phyloP scores from a whole-genome alignment of 1,140 invertebrate genomes.

The Aphaenogaster floridana region DNA sequence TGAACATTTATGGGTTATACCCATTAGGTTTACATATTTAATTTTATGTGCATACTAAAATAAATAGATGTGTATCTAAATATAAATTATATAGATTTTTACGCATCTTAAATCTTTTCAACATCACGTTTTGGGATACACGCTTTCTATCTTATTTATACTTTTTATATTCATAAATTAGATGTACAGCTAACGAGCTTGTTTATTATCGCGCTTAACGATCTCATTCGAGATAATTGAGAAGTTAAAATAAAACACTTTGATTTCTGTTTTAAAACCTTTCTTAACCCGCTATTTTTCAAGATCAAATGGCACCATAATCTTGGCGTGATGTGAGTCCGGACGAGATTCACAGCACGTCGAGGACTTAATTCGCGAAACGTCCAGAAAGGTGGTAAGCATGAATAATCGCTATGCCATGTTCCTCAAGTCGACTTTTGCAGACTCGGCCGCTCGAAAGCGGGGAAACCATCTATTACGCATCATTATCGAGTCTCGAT shows the following conservation, averaged over 20 bases:
- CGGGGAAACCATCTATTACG: slow-evolving; percentile 72
- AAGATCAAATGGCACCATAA: slow-evolving; percentile 27
- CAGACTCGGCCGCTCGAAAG: slow-evolving; percentile 46
- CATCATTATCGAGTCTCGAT: slow-evolving; percentile 79
- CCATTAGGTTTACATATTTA: neutral
- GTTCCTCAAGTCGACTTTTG: slow-evolving; percentile 45
- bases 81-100: neutral
- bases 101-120: neutral
- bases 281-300: slow-evolving; percentile 5
- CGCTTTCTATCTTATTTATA: neutral
- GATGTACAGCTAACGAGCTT: neutral
- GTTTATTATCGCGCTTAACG: neutral
- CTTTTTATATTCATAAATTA: neutral
- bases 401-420: slow-evolving; percentile 78
- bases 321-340: slow-evolving; percentile 22
- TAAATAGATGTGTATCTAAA: neutral
- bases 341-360: slow-evolving; percentile 75
- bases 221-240: slow-evolving; percentile 29
- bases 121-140: neutral
- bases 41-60: neutral
- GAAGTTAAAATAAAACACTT: slow-evolving; percentile 33
- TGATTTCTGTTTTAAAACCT: slow-evolving; percentile 14
- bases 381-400: slow-evolving; percentile 74
- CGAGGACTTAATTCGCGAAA: slow-evolving; percentile 78
- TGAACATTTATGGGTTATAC: neutral